Conservation (phyloP, 2,113 vertebrate genomes). For the Notothenia rossii region DNA sequence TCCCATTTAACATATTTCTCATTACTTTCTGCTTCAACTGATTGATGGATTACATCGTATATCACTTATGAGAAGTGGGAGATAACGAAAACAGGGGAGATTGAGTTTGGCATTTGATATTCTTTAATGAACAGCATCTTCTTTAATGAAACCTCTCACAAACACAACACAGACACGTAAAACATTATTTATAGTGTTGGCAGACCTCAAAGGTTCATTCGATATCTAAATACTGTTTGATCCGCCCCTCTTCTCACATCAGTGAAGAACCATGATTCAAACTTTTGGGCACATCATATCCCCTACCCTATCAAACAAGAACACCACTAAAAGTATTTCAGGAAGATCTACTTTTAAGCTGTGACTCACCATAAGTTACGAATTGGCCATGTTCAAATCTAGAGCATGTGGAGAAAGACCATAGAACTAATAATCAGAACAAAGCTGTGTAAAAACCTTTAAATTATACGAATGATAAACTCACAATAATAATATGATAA, state of each 20-base stretch:
- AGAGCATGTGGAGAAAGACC: not conserved
- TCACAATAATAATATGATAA: not conserved
- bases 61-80: not conserved
- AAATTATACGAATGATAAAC: not conserved
- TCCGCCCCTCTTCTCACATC: not conserved
- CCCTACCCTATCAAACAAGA: not conserved
- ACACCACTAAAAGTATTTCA: not conserved
- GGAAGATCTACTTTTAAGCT: not conserved
- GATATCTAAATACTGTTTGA: not conserved
- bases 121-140: slow-evolving; percentile 21
- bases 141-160: slow-evolving; percentile 3
- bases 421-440: not conserved
- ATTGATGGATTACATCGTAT: not conserved
- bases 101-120: slow-evolving; percentile 3
- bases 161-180: not conserved
- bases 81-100: not conserved
- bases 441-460: not conserved
- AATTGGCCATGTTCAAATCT: not conserved
- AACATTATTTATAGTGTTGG: slow-evolving; percentile 12
- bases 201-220: slow-evolving; percentile 6
- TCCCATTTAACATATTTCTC: slow-evolving; percentile 8
- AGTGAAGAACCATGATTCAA: not conserved
- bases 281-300: not conserved
- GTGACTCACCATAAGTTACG: not conserved
- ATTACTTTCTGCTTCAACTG: slow-evolving; percentile 13